Base-by-base conservation (phyloP, 2,888 invertebrate genomes). In the Amphiduros pacificus region DNA sequence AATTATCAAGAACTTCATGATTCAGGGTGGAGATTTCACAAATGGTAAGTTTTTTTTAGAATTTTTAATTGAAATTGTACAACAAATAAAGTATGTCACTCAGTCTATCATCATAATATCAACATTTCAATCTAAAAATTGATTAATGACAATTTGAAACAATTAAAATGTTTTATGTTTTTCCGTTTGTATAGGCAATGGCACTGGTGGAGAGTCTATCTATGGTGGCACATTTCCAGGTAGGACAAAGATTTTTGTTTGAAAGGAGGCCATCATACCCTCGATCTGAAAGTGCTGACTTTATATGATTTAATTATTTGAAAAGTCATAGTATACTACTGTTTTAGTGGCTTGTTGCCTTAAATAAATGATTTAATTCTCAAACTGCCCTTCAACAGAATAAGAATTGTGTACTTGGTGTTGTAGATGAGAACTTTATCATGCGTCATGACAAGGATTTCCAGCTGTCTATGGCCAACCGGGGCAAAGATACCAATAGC, bases 181-280 rank as follows among this genome's bases (percentile, higher is more conserved):
- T 53, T 59, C 6, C 20, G 5, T 52, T 28, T 17, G 3, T 26
- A 22, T 90, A 84, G 92, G 93, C 54, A 96, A 98, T 87, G 99
- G 98, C 11, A 96, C 94, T 60, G 97, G 98, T 26, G 98, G 99
- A 11, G 98, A 98, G 84, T 96, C 96, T 14, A 94, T 99, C 73
- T 98, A 95, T 84, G 98, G 97, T 63, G 94, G 94, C 71, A 93
- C 91, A 49, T 99, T 98, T 86, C 91, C 93, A 86, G 95, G 95
- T 94, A 85, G 80, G 69, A n/a, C 2, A 36, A 36, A 36, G 17
- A 17, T 36, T 9, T 36, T 11, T 36, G 36, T 17, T 36, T 9
- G 36, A 36, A 36, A 36, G 36, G 11, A 9, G 9, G 36, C 36
- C 17, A 36, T 36, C 17, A 11, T 36, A 11, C 17, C n/a, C n/a